phyloP scores from a whole-genome alignment of 2,113 vertebrate genomes.

The Cavia porcellus region DNA sequence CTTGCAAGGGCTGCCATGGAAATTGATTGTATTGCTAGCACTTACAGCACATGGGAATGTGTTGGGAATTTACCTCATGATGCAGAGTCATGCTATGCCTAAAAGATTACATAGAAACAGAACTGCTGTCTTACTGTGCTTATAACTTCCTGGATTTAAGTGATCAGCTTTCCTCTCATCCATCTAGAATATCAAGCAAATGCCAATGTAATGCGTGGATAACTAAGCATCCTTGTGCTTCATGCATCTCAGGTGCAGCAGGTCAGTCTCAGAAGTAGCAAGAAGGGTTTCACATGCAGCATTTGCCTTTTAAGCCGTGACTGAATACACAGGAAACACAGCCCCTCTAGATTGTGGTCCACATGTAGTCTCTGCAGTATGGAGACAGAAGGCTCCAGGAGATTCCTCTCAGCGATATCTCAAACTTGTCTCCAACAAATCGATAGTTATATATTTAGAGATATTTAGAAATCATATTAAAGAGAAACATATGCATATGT shows the following conservation, averaged over 20 bases:
- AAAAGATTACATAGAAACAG: not conserved
- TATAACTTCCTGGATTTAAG: not conserved
- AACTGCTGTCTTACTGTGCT: not conserved
- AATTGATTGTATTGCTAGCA: not conserved
- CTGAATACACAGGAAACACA: not conserved
- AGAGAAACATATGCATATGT: not conserved
- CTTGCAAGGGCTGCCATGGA: not conserved
- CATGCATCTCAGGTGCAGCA: not conserved
- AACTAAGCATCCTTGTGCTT: not conserved
- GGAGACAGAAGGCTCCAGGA: not conserved
- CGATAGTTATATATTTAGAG: not conserved
- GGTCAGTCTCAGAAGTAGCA: not conserved
- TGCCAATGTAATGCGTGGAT: accelerated
- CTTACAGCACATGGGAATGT: not conserved
- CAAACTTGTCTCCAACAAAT: not conserved
- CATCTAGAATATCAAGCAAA: not conserved
- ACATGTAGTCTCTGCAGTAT: not conserved
- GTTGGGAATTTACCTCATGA: not conserved
- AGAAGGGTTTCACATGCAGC: not conserved
- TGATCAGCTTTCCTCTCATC: not conserved
- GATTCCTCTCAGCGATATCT: not conserved
- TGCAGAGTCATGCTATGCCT: not conserved
- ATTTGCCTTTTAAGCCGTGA: not conserved
- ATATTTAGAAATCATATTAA: not conserved
- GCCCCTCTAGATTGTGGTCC: not conserved